phyloP scores from a whole-genome alignment of 1,140 invertebrate species.

The Orius laevigatus region DNA sequence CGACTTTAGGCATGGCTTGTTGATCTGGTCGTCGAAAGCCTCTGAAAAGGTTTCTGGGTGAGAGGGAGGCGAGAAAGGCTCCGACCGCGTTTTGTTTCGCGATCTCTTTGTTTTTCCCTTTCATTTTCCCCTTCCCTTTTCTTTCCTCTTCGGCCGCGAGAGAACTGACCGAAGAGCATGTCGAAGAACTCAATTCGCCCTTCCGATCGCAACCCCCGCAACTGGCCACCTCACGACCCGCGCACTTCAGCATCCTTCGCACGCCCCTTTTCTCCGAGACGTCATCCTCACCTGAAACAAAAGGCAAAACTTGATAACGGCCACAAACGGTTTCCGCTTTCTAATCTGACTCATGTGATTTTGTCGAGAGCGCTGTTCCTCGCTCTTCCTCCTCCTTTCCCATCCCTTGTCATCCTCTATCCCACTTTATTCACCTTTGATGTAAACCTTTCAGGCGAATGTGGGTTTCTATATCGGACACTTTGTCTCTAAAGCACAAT shows the following conservation, averaged over 20 bases:
- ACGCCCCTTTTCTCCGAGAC: too few relatives aligned
- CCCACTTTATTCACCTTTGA: too few relatives aligned
- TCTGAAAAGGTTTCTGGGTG: conserved; percentile 21
- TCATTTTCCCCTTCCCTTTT: conserved; percentile 17
- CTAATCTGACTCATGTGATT: too few relatives aligned
- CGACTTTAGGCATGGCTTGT: conserved; percentile 47
- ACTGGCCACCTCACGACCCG: conserved; percentile 28
- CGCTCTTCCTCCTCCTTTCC: too few relatives aligned
- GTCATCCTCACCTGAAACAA: too few relatives aligned
- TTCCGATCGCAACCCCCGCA: conserved; percentile 30
- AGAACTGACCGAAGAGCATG: conserved; percentile 34
- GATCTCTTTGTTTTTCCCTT: conserved; percentile 14
- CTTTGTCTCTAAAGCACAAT: too few relatives aligned
- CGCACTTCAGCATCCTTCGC: conserved; percentile 22
- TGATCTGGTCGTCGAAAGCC: conserved; percentile 17
- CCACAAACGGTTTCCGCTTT: too few relatives aligned
- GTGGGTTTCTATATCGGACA: too few relatives aligned
- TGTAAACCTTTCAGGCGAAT: too few relatives aligned
- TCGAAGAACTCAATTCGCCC: conserved; percentile 32
- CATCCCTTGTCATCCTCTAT: too few relatives aligned
- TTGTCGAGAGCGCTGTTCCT: too few relatives aligned
- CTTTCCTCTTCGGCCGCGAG: conserved; percentile 20
- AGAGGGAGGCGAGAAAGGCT: conserved; percentile 30
- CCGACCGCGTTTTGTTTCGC: conserved; percentile 20
- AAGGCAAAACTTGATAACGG: too few relatives aligned